Evolutionary conservation across 2,797 vertebrate genomes (phyloP).

Genomic region (Poeciliopsis turneri): DNA sequence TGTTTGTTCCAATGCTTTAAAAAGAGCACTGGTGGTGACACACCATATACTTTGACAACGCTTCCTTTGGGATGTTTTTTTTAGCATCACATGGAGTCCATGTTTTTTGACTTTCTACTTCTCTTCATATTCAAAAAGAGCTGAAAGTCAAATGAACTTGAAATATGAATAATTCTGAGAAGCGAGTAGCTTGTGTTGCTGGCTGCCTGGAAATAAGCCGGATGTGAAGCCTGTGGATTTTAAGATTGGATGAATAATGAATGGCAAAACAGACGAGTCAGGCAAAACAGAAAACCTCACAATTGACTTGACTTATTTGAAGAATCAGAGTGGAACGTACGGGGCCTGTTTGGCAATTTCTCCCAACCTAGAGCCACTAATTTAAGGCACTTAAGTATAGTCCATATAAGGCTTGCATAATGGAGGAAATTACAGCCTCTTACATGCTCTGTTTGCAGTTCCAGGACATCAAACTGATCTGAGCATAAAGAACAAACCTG

Average conservation of each 20-base stretch:
- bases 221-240: neutral
- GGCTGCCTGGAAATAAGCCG: conserved; percentile 3
- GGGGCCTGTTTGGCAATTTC: conserved; percentile 4
- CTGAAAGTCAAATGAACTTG: neutral
- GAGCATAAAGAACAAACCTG: neutral
- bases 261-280: neutral
- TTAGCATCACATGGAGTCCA: neutral
- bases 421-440: conserved; percentile 24
- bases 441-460: conserved; percentile 13
- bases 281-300: neutral
- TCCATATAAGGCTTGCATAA: conserved; percentile 14
- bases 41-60: neutral
- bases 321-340: conserved; percentile 8
- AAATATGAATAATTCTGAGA: neutral
- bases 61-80: neutral
- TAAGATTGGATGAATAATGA: conserved; percentile 3
- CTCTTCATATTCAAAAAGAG: conserved; percentile 1
- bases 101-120: neutral
- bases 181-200: neutral
- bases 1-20: neutral
- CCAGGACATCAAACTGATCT: conserved; percentile 13
- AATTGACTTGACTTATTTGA: conserved; percentile 12
- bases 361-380: conserved; percentile 3
- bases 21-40: neutral
- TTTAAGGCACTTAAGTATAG: conserved; percentile 21